Evolutionary conservation across 2,888 invertebrate genomes (phyloP), one percentile per base, ranked within the genome.

Genomic region (Drosophila maculinotata): DNA sequence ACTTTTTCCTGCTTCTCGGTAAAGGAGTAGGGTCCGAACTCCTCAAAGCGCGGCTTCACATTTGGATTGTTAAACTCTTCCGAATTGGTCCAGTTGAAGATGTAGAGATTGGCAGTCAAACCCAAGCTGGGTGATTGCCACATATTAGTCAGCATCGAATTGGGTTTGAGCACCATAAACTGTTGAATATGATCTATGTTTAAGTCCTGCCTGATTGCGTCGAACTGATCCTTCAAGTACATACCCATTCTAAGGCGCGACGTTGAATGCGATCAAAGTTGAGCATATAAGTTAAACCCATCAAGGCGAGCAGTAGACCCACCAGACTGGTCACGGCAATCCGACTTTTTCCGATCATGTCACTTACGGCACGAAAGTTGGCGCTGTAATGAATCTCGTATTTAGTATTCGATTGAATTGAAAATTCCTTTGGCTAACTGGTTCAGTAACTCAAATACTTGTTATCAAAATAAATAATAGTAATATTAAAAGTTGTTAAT

Each of bases 1-100:
- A 94, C 93, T 86, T 96, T 96, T 30, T 94, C 92, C 12, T 94
- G 93, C 10, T 92, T 90, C 89, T 96, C 96, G 0, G 92, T 93
- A 89, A 93, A 95, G 1, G 93, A 91, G 82, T 94, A 94, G 0
- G 95, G 95, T 3, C 95, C 95, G 1, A 93, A 68, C 86, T 93
- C 89, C 62, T 91, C 87, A 20, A 94, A 91, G 41, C 89, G 91
- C 0, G 94, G 94, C 74, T 94, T 94, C 0, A 81, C 69, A 3
- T 84, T 79, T 1, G 90, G 91, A 72, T 92, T 93, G 0, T 93
- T 92, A 36, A 94, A 92, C 36, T 93, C 92, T 5, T 94, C 92
- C 0, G 95, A 93, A 89, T 96, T 96, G 3, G 96, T 96, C 96
- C 96, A 96, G 90, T 96, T 96, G 90, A 94, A 96, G 69, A 95